Evolutionary conservation across 2,797 vertebrate species (phyloP), one percentile per base, ranked within the genome.

Genomic region (Danionella dracula): DNA sequence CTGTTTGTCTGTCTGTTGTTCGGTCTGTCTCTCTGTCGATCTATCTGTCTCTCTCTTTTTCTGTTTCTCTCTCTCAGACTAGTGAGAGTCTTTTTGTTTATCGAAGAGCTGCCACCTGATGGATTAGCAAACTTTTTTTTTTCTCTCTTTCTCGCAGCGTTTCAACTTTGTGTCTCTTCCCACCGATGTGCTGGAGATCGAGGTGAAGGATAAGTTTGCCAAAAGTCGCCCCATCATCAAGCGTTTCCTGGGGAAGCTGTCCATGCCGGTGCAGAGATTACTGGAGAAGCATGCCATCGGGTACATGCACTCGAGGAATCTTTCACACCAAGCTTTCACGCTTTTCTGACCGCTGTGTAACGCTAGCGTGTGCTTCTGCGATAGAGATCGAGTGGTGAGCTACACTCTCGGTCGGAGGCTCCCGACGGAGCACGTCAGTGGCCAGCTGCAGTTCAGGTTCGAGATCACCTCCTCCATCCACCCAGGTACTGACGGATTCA

Each of bases 171-270:
- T 93, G 63, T 93, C 92, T 29, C 79, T 93, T 73, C 92, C 92
- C 48, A 93, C 92, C 37, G 92, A 93, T 5, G 92, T 93, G 59
- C 76, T 93, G 78, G 92, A 93, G 85, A 90, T 93, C 62, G 92
- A 93, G 82, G 92, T 93, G 67, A 93, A 93, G 77, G 92, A 93
- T 78, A 93, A 93, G 80, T 93, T 93, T 77, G 92, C 92, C 60
- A 93, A 93, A 78, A 93, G 92, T 69, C 85, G 92, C 10, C 92
- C 92, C 0, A 93, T 93, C 81, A 93, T 93, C 82, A 93, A 93
- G 35, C 89, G 92, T 55, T 93, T 93, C 76, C 81, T 93, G 77
- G 92, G 92, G 75, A 93, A 93, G 76, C 84, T 93, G 46, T 93
- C 92, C 1, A 93, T 93, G 92, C 92, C 92, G 0, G 92, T 93